A percentile compares a stretch with the other conserved stretches of the same genome.
phyloP scores from a whole-genome alignment of 2,113 vertebrate genomes.

The Ctenodactylus gundi region DNA sequence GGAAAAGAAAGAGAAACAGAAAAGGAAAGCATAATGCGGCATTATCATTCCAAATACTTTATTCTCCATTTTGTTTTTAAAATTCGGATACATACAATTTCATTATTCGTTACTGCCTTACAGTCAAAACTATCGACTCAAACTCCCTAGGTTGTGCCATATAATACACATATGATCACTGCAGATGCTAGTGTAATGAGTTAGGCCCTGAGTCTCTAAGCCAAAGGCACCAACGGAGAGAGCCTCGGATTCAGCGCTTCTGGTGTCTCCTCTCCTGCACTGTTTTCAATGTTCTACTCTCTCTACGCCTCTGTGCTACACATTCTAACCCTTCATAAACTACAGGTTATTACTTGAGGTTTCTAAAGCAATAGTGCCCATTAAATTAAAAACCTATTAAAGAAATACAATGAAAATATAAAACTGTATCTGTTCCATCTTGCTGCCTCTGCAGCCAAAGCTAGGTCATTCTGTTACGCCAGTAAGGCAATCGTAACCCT shows the following conservation, averaged over 20 bases:
- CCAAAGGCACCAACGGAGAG: neutral
- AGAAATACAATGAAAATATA: neutral
- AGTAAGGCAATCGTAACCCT: neutral
- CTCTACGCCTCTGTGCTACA: neutral
- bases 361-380: neutral
- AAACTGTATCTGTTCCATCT: neutral
- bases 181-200: neutral
- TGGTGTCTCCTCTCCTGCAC: neutral
- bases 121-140: neutral
- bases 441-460: neutral
- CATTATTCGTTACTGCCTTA: neutral
- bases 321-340: neutral
- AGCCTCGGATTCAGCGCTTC: neutral
- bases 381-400: neutral
- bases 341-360: neutral
- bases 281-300: neutral
- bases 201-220: neutral
- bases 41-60: constrained; percentile 27
- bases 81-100: neutral
- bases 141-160: neutral
- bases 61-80: neutral
- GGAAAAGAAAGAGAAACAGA: no score
- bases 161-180: neutral
- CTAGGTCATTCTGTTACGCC: neutral
- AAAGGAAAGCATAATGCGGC: no score